These are phyloP conservation scores for Dryobota labecula DNA, from an alignment of 2,888 invertebrate genomes.

Conservation along the genomic window DNA sequence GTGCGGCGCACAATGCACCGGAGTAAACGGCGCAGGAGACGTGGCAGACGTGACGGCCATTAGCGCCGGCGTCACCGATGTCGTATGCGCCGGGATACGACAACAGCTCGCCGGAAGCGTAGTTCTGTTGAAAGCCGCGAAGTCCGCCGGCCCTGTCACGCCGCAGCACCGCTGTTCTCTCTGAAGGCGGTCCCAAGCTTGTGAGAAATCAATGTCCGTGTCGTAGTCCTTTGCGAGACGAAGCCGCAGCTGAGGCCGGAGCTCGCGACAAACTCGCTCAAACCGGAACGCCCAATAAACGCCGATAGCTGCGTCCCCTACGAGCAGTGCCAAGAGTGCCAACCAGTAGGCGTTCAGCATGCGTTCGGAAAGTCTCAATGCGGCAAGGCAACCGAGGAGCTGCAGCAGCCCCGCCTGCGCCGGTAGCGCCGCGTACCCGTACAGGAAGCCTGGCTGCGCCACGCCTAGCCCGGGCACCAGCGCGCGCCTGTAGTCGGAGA, in stretches of 20 bases:
- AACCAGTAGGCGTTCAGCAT: slow-evolving; percentile 96
- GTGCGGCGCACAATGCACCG: slow-evolving; percentile 86
- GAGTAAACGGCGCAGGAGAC: slow-evolving; percentile 80
- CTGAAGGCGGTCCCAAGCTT: slow-evolving; percentile 95
- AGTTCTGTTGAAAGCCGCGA: slow-evolving; percentile 85
- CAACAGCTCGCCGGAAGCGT: slow-evolving; percentile 86
- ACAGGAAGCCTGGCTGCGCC: slow-evolving; percentile 95
- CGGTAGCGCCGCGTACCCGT: slow-evolving; percentile 95
- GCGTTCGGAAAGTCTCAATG: slow-evolving; percentile 94
- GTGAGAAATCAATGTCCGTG: slow-evolving; percentile 93
- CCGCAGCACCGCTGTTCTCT: slow-evolving; percentile 95
- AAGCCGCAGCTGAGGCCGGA: slow-evolving; percentile 92
- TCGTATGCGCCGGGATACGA: slow-evolving; percentile 83
- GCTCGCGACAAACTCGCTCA: slow-evolving; percentile 93
- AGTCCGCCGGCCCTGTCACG: slow-evolving; percentile 92
- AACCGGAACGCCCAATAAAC: slow-evolving; percentile 96
- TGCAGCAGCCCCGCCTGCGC: slow-evolving; percentile 93
- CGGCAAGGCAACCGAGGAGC: slow-evolving; percentile 95
- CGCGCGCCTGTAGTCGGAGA: slow-evolving; percentile 93
- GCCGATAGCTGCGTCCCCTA: slow-evolving; percentile 96
- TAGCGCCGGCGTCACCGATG: slow-evolving; percentile 89
- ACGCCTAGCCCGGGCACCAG: slow-evolving; percentile 94
- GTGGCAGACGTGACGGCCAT: slow-evolving; percentile 81
- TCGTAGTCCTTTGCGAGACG: slow-evolving; percentile 93
- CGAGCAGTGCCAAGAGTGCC: slow-evolving; percentile 93